Percentiles rank a stretch among this genome's conserved stretches.
phyloP scores from a whole-genome alignment of 2,888 invertebrate genomes.

The Philereme transversata region DNA sequence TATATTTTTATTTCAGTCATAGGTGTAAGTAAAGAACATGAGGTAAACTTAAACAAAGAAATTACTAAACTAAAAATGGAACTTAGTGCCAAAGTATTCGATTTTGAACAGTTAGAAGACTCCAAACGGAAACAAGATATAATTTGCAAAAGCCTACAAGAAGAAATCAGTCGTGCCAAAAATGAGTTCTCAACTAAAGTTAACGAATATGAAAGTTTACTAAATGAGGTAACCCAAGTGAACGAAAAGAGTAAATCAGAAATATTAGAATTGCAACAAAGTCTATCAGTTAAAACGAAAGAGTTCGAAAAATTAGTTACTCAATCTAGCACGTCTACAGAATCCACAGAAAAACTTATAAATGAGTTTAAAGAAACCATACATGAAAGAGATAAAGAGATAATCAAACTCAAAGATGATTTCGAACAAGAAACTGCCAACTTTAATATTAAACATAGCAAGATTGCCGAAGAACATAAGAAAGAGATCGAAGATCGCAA shows the following conservation, averaged over 20 bases:
- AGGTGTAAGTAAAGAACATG: conserved; percentile 76
- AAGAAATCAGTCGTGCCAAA: conserved; percentile 67
- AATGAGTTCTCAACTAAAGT: conserved; percentile 70
- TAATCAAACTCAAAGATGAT: conserved; percentile 78
- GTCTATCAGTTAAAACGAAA: conserved; percentile 66
- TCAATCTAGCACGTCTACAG: conserved; percentile 64
- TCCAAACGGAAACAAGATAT: conserved; percentile 69
- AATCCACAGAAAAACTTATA: conserved; percentile 70
- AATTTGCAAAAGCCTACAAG: conserved; percentile 64
- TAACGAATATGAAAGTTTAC: conserved; percentile 75
- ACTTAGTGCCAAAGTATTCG: conserved; percentile 81
- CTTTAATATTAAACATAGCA: conserved; percentile 78
- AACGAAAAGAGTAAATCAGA: conserved; percentile 73
- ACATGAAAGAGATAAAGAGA: conserved; percentile 82
- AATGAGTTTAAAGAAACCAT: conserved; percentile 77
- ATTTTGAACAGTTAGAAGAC: conserved; percentile 79
- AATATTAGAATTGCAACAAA: conserved; percentile 70
- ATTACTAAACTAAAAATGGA: conserved; percentile 81
- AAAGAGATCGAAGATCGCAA: conserved; percentile 80
- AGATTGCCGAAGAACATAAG: conserved; percentile 79
- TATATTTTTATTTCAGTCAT: conserved; percentile 59
- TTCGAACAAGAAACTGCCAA: conserved; percentile 75
- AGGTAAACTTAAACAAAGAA: conserved; percentile 78
- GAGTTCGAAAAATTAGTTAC: conserved; percentile 69
- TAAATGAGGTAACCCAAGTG: conserved; percentile 71